Conservation (phyloP, 2,888 invertebrate species). For the Clivina fossor region DNA sequence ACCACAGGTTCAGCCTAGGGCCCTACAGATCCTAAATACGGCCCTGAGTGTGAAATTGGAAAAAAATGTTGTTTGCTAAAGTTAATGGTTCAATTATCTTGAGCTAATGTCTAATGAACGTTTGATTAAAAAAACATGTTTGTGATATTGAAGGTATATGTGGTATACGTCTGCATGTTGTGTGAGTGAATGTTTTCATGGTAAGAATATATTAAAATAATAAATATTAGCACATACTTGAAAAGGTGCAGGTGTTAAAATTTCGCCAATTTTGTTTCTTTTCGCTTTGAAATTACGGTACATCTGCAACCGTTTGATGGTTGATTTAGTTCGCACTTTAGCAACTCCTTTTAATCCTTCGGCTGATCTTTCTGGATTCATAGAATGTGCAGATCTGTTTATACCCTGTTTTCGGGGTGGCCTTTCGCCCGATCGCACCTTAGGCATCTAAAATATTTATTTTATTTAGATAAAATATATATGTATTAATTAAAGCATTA, state of each 20-base stretch:
- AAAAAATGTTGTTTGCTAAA: too few relatives aligned
- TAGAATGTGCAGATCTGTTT: conserved; percentile 85
- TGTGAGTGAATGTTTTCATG: too few relatives aligned
- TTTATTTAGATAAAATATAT: conserved; percentile 17
- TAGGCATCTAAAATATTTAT: conserved; percentile 63
- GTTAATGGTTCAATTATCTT: too few relatives aligned
- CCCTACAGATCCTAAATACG: too few relatives aligned
- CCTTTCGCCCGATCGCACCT: conserved; percentile 70
- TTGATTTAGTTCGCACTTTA: conserved; percentile 83
- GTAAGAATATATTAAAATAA: too few relatives aligned
- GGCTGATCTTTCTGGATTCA: conserved; percentile 88
- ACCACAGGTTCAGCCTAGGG: too few relatives aligned
- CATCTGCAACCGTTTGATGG: conserved; percentile 97
- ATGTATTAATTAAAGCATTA: too few relatives aligned
- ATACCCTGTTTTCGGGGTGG: conserved; percentile 82
- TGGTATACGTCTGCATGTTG: too few relatives aligned
- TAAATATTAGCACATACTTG: conserved; percentile 59
- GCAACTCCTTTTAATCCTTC: conserved; percentile 82
- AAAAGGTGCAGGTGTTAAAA: conserved; percentile 92
- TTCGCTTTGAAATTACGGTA: conserved; percentile 97
- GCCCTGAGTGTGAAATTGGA: too few relatives aligned
- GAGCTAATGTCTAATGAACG: too few relatives aligned
- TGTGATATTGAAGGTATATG: too few relatives aligned
- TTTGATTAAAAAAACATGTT: too few relatives aligned
- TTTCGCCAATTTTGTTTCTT: conserved; percentile 85